Conservation (phyloP, 1,140 invertebrate genomes). For the Drosophila navojoa region DNA sequence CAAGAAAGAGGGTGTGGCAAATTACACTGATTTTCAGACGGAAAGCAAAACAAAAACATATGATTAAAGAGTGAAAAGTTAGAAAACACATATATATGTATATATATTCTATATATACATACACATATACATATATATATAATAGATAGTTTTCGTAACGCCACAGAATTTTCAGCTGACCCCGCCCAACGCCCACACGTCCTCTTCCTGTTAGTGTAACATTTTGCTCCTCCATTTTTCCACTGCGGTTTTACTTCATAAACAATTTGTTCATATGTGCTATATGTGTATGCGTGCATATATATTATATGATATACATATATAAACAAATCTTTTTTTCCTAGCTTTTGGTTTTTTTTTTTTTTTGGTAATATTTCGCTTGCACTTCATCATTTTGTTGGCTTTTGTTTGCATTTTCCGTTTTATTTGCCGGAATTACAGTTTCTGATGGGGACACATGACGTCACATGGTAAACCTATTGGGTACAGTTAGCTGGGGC, state of each 20-base stretch:
- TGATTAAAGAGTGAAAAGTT: background rate
- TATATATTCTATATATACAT: no score
- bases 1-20: background rate
- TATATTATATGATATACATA: no score
- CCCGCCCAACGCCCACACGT: background rate
- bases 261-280: constrained; percentile 67
- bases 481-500: background rate
- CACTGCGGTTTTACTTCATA: constrained; percentile 69
- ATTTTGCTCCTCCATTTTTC: no score
- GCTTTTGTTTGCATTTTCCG: constrained; percentile 56
- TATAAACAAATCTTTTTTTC: background rate
- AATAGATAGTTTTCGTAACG: no score
- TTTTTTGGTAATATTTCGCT: constrained; percentile 51
- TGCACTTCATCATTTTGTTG: constrained; percentile 14
- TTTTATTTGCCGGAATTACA: constrained; percentile 67
- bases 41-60: background rate
- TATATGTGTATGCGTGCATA: background rate
- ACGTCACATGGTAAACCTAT: background rate
- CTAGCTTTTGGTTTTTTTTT: constrained; percentile 25
- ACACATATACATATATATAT: no score
- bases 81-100: no score
- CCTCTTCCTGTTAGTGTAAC: background rate
- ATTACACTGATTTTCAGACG: background rate
- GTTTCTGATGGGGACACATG: constrained; percentile 42
- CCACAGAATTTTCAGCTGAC: no score